A percentile compares a stretch with the other conserved stretches of the same genome.
Evolutionary conservation across 2,888 invertebrate species (phyloP).

Genomic region (Hypsopygia costalis): DNA sequence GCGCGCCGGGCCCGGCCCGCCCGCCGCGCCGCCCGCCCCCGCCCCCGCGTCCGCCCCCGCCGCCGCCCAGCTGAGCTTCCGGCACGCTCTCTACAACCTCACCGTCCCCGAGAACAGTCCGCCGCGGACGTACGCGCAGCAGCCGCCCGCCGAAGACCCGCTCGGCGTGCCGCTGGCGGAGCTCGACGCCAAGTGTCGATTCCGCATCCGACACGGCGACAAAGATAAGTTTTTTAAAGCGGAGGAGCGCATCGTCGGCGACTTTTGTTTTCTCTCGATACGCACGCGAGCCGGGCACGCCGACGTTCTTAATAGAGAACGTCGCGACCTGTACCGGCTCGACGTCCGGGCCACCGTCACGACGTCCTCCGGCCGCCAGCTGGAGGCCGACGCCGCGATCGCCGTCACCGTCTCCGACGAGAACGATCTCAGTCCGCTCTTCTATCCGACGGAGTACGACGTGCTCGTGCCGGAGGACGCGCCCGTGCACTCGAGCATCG

Average conservation of each 20-base stretch:
- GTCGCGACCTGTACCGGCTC: constrained; percentile 90
- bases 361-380: constrained; percentile 79
- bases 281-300: constrained; percentile 93
- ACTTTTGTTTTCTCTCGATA: constrained; percentile 95
- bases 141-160: constrained; percentile 85
- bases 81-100: constrained; percentile 89
- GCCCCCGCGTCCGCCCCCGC: constrained; percentile 27
- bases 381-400: constrained; percentile 87
- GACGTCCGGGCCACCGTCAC: constrained; percentile 83
- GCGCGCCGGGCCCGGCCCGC: constrained; percentile 47
- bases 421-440: constrained; percentile 96
- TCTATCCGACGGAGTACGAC: constrained; percentile 94
- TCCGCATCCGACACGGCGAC: constrained; percentile 93
- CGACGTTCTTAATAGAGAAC: constrained; percentile 95
- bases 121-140: constrained; percentile 91
- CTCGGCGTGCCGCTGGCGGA: constrained; percentile 86
- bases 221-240: constrained; percentile 95
- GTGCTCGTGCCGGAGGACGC: constrained; percentile 93
- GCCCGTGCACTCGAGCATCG: constrained; percentile 89
- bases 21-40: constrained; percentile 26
- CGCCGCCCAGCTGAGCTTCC: constrained; percentile 81
- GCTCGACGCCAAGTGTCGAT: constrained; percentile 82
- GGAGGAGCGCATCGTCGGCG: constrained; percentile 93
- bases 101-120: constrained; percentile 95
- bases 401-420: constrained; percentile 88